phyloP scores from a whole-genome alignment of 2,113 vertebrate species.

The Aramus guarauna region DNA sequence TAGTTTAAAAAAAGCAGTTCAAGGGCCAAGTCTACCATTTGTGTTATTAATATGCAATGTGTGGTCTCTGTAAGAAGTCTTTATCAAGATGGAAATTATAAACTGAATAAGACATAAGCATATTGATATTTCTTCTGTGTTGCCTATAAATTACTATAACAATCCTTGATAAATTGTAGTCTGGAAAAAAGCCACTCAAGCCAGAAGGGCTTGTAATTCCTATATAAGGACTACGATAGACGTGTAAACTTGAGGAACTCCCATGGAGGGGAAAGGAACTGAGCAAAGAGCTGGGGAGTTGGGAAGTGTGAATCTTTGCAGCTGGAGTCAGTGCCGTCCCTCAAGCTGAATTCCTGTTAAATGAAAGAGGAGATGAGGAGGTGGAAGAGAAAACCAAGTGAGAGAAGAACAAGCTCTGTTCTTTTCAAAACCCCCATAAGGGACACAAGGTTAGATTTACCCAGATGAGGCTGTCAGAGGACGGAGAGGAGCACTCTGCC shows the following conservation, averaged over 20 bases:
- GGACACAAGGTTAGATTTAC: background rate
- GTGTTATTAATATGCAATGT: background rate
- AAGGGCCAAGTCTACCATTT: background rate
- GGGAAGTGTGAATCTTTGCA: background rate
- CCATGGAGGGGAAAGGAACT: background rate
- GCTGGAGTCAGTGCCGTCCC: background rate
- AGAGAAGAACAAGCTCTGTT: background rate
- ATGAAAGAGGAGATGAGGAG: background rate
- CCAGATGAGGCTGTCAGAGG: background rate
- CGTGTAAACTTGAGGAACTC: background rate
- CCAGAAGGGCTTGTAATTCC: background rate
- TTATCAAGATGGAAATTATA: background rate
- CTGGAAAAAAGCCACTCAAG: background rate
- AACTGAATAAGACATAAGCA: background rate
- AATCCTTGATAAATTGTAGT: background rate
- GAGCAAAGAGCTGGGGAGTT: background rate
- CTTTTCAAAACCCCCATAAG: background rate
- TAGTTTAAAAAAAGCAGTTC: background rate
- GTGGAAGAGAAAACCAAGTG: background rate
- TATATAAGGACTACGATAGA: background rate
- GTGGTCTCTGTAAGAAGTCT: background rate
- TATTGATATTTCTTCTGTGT: background rate
- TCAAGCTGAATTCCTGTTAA: background rate
- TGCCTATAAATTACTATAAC: background rate
- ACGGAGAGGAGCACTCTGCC: background rate